Evolutionary conservation across 2,797 vertebrate species (phyloP), one percentile per base, ranked within the genome.

Genomic region (Sebastes vulpes): DNA sequence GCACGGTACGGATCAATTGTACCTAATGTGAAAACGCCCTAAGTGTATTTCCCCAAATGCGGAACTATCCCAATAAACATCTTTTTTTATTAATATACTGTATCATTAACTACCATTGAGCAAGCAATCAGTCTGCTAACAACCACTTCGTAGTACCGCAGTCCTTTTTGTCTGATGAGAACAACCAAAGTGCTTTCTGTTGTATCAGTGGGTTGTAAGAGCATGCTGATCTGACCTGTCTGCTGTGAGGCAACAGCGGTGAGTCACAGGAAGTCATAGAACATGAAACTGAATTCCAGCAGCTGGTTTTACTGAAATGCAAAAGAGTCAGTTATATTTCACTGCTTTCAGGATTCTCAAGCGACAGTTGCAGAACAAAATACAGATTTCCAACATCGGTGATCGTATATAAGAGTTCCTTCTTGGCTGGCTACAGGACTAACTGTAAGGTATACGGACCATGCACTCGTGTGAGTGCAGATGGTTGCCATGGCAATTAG

Each of bases 401-500:
- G 14, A 23, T 23, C 14, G 14, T 46, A 16, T 46, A 42, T 23
- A 56, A 25, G 18, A 72, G 18, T 29, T 70, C 16, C 10, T 4
- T 28, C 25, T 66, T 11, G 18, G n/a, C 72, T 25, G 31, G 32
- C 31, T 46, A 6, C 5, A 48, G 25, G 46, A 29, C 9, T 16
- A 8, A 63, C 48, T 75, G 20, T 52, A 35, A 58, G 59, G 11
- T 31, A 57, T 20, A 21, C 2, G 7, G 2, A 69, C 35, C 61
- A 46, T 26, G 23, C 42, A 72, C 32, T 1, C 18, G 18, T 18
- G 12, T 4, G 28, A 77, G 67, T 52, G 67, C 54, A 79, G 38
- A 69, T 35, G 48, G 63, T 18, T 73, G 54, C 60, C 70, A 64
- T 73, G 60, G 59, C 5, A 75, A 69, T 65, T 63, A 65, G 32